A percentile compares a stretch with the other conserved stretches of the same genome.
These are phyloP conservation scores for Aquatica leii DNA, from an alignment of 2,888 invertebrate genomes.

Conservation along the genomic window DNA sequence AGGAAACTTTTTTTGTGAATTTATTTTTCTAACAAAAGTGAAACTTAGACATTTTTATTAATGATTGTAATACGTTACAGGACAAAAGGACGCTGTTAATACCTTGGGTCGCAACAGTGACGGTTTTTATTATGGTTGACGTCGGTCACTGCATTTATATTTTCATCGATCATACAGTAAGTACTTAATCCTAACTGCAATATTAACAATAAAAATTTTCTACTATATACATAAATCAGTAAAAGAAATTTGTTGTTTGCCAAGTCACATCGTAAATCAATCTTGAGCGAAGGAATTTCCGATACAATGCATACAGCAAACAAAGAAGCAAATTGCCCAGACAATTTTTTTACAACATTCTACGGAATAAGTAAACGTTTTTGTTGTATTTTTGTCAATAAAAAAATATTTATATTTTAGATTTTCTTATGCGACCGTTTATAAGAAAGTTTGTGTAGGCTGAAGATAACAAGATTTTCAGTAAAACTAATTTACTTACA, in stretches of 20 bases:
- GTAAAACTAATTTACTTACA: neutral
- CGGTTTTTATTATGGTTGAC: conserved; percentile 72
- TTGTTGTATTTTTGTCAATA: too few relatives aligned
- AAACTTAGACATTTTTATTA: conserved; percentile 3
- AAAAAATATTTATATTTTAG: too few relatives aligned
- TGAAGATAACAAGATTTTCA: neutral
- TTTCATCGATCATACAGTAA: conserved; percentile 72
- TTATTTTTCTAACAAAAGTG: neutral
- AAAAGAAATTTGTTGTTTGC: too few relatives aligned
- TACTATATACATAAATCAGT: neutral
- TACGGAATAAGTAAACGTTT: too few relatives aligned
- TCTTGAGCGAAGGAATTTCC: too few relatives aligned
- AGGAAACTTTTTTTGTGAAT: neutral
- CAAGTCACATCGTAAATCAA: too few relatives aligned
- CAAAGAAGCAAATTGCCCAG: too few relatives aligned
- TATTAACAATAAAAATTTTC: neutral
- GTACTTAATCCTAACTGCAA: conserved; percentile 48
- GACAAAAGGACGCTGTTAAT: conserved; percentile 73
- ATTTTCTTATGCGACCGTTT: too few relatives aligned
- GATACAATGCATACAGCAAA: too few relatives aligned
- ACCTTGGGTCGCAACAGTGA: conserved; percentile 78
- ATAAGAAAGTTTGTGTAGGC: neutral
- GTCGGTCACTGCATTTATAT: conserved; percentile 72
- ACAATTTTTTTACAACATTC: too few relatives aligned
- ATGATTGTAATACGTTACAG: conserved; percentile 62